phyloP scores from a whole-genome alignment of 2,113 vertebrate species.

The Dasyprocta punctata region DNA sequence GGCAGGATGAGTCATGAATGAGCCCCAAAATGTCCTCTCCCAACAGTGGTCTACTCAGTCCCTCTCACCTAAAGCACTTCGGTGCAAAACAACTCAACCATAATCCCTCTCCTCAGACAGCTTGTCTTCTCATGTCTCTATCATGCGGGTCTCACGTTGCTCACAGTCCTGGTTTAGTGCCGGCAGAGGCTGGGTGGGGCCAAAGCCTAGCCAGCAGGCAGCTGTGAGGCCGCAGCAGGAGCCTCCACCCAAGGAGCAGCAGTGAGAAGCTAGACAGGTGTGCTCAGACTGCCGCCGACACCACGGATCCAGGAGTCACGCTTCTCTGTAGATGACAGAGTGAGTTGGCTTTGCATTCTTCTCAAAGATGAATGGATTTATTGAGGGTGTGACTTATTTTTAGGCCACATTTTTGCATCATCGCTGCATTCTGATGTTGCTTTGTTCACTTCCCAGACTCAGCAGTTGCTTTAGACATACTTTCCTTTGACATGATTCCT shows the following conservation, averaged over 20 bases:
- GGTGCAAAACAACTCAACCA: not conserved
- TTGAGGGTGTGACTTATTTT: slow-evolving; percentile 16
- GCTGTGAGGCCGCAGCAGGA: not conserved
- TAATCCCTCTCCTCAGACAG: not conserved
- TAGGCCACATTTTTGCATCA: slow-evolving; percentile 21
- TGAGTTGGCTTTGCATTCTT: not conserved
- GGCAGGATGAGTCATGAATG: not conserved
- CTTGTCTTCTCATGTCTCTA: not conserved
- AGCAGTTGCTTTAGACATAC: not conserved
- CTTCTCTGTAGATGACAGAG: not conserved
- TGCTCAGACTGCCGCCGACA: not conserved
- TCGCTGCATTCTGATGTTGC: not conserved
- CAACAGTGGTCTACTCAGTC: not conserved
- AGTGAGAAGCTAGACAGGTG: not conserved
- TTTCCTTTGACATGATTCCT: not conserved
- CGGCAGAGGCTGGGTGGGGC: not conserved
- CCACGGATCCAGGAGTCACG: fast-evolving
- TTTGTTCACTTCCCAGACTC: not conserved
- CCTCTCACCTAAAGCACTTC: not conserved
- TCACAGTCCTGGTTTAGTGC: not conserved
- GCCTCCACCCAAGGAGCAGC: not conserved
- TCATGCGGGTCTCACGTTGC: not conserved
- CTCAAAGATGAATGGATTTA: slow-evolving; percentile 18
- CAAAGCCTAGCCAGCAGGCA: not conserved
- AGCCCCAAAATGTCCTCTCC: not conserved